Percentiles rank a stretch among this genome's conserved stretches.
These are phyloP conservation scores for Salminus brasiliensis DNA, from an alignment of 2,113 vertebrate species.

Conservation along the genomic window DNA sequence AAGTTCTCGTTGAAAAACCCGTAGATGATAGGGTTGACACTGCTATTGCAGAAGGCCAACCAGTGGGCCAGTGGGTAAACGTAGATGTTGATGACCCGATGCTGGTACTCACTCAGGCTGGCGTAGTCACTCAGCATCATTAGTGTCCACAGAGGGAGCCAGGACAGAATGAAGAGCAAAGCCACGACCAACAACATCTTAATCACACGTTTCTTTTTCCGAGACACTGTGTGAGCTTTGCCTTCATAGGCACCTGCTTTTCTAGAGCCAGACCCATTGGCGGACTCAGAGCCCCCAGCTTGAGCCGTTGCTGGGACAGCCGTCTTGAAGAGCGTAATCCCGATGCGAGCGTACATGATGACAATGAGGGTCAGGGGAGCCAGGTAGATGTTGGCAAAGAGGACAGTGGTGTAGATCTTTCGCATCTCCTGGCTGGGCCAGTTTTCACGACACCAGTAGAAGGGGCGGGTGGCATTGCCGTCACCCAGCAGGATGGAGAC, in stretches of 20 bases:
- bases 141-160: conserved; percentile 92
- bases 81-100: conserved; percentile 85
- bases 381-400: conserved; percentile 90
- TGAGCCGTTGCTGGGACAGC: conserved; percentile 46
- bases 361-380: conserved; percentile 85
- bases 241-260: conserved; percentile 63
- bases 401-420: conserved; percentile 90
- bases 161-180: conserved; percentile 87
- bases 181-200: conserved; percentile 87
- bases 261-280: conserved; percentile 11
- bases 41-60: conserved; percentile 93
- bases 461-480: conserved; percentile 72
- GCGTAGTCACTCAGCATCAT: conserved; percentile 92
- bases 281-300: conserved; percentile 8
- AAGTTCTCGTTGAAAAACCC: conserved; percentile 93
- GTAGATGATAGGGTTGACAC: conserved; percentile 89
- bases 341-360: conserved; percentile 85
- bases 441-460: conserved; percentile 90
- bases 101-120: conserved; percentile 74
- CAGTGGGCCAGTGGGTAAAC: conserved; percentile 90
- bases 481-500: conserved; percentile 76
- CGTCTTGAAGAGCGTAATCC: conserved; percentile 78
- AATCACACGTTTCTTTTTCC: conserved; percentile 83
- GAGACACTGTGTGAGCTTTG: conserved; percentile 63
- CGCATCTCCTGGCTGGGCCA: conserved; percentile 89